Base-by-base conservation (phyloP, 1,140 invertebrate genomes). In the Leptopilina boulardi region DNA sequence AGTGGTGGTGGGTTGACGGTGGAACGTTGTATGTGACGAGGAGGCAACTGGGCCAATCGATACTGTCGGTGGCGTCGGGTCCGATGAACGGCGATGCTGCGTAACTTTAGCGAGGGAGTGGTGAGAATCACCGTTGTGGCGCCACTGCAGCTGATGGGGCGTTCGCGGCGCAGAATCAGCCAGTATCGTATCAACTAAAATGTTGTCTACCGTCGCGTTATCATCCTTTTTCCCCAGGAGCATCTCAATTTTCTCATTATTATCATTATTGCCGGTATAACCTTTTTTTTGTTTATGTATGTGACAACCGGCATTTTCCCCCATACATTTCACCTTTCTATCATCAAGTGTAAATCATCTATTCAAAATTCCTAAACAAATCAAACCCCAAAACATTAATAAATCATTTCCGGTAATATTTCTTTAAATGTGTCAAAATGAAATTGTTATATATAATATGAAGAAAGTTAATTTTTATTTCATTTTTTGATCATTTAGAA, bases 41-140 rank as follows among this genome's bases (percentile, higher is more conserved):
- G 83, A 85, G 81, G 87, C 87, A 88, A 88, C 87, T 88, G 87
- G 87, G 87, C 87, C 87, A 88, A 88, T 88, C 87, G 87, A 88
- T 88, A 88, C 78, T 81, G 80, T 78, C 73, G 71, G 66, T 73
- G 84, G 72, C 59, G 80, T 84, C 77, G 82, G n/a, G 81, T 78
- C 74, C 76, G 79, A 70, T 66, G 59, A 78, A 51, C 59, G 59
- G 59, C 59, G 15, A 66, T 30, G 59, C 59, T 66, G 59, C 23
- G 23, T 23, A 66, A 30, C 59, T 66, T 30, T 38, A 1, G 13
- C 26, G 11, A 30, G 59, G 23, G 59, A 66, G 23, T 66, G 59
- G 59, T 66, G 21, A 66, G 11, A 66, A 21, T 54, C 70, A 77
- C 75, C 74, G 26, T 21, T 56, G 76, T 56, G 41, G 38, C 66